phyloP scores from a whole-genome alignment of 2,888 invertebrate genomes.

The Hecatera dysodea region DNA sequence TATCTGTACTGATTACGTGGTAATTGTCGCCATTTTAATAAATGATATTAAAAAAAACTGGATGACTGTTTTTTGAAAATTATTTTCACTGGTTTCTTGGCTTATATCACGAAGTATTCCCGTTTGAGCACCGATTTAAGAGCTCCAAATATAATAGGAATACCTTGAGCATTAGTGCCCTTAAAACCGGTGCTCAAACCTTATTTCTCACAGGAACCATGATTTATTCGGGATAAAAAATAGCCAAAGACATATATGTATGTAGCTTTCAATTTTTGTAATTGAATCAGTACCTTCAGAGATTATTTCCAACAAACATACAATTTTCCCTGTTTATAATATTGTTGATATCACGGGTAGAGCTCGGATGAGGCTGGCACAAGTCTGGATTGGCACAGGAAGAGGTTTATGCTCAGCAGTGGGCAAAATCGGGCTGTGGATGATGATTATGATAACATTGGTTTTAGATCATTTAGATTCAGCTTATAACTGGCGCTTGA shows the following conservation, averaged over 20 bases:
- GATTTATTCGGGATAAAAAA: background rate
- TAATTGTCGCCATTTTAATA: background rate
- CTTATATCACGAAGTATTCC: too few species aligned
- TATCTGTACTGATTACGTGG: constrained; percentile 25
- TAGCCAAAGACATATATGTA: background rate
- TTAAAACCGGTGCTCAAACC: too few species aligned
- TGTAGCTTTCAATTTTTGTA: background rate
- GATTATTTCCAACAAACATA: background rate
- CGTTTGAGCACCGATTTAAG: too few species aligned
- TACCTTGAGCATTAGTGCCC: too few species aligned
- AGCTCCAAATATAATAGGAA: too few species aligned
- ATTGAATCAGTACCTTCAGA: background rate
- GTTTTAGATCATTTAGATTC: too few species aligned
- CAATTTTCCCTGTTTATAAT: background rate
- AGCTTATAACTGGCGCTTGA: background rate
- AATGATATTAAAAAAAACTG: background rate
- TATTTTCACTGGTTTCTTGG: background rate
- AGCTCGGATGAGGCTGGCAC: too few species aligned
- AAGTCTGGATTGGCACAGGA: background rate
- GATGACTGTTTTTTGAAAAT: background rate
- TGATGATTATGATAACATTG: too few species aligned
- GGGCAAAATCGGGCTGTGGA: too few species aligned
- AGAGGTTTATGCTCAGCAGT: background rate
- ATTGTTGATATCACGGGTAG: too few species aligned
- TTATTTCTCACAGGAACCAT: background rate